Percentiles rank a stretch among this genome's conserved stretches.
Evolutionary conservation across 2,888 invertebrate genomes (phyloP).

Genomic region (Carterocephalus palaemon): DNA sequence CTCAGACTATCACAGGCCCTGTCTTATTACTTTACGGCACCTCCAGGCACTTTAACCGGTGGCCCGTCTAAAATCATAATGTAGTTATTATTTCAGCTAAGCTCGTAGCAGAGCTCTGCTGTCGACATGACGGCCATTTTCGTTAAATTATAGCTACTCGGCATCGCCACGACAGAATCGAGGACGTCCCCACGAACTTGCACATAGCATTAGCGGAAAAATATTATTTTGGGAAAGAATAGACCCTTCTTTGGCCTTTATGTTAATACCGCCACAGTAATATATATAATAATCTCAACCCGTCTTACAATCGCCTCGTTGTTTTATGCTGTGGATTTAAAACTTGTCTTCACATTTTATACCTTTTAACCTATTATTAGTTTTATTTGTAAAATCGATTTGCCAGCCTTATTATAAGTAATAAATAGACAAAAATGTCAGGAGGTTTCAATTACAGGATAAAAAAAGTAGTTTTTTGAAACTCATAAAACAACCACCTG

Average conservation of each 20-base stretch:
- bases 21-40: slow-evolving; percentile 53
- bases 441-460: too few relatives aligned
- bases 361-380: too few relatives aligned
- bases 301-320: slow-evolving; percentile 22
- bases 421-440: too few relatives aligned
- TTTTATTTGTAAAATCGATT: too few relatives aligned
- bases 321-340: slow-evolving; percentile 23
- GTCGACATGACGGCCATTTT: slow-evolving; percentile 74
- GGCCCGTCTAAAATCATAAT: slow-evolving; percentile 70
- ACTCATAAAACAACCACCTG: too few relatives aligned
- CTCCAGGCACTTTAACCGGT: slow-evolving; percentile 66
- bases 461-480: too few relatives aligned
- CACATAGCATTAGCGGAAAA: slow-evolving; percentile 42
- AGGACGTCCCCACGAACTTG: slow-evolving; percentile 62
- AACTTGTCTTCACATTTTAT: slow-evolving; percentile 15
- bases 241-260: slow-evolving; percentile 39
- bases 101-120: slow-evolving; percentile 60
- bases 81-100: slow-evolving; percentile 72
- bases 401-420: too few relatives aligned
- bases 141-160: slow-evolving; percentile 73
- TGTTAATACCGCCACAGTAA: slow-evolving; percentile 23
- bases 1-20: slow-evolving; percentile 21
- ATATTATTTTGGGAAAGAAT: slow-evolving; percentile 54
- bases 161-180: slow-evolving; percentile 58
- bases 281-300: slow-evolving; percentile 25